A percentile compares a stretch with the other conserved stretches of the same genome.
Evolutionary conservation across 2,113 vertebrate genomes (phyloP).

Genomic region (Cephalopholis sonnerati): DNA sequence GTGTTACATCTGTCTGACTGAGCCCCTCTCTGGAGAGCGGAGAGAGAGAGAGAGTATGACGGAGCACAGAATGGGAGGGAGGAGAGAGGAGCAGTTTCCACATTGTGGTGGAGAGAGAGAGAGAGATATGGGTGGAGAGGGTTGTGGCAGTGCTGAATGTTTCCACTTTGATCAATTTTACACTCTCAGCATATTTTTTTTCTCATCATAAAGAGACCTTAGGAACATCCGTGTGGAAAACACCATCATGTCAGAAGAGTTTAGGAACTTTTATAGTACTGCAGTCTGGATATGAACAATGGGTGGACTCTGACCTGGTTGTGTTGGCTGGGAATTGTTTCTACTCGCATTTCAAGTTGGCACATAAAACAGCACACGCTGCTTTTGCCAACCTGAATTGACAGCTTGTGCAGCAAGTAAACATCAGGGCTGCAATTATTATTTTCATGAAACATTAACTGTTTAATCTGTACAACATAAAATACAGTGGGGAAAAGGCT

Average conservation of each 20-base stretch:
- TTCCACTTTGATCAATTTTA: slow-evolving; percentile 70
- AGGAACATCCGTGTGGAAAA: slow-evolving; percentile 43
- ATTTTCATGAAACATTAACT: not conserved
- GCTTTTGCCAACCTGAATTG: not conserved
- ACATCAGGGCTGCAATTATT: not conserved
- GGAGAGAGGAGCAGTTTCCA: slow-evolving; percentile 61
- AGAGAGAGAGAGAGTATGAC: slow-evolving; percentile 46
- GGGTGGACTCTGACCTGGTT: not conserved
- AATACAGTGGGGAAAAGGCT: not conserved
- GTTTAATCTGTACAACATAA: not conserved
- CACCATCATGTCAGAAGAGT: not conserved
- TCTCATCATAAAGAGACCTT: slow-evolving; percentile 21
- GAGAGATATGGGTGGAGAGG: slow-evolving; percentile 39
- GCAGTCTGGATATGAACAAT: slow-evolving; percentile 8
- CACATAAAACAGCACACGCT: not conserved
- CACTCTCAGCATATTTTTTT: slow-evolving; percentile 44
- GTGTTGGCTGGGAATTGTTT: not conserved
- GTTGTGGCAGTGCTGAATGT: slow-evolving; percentile 45
- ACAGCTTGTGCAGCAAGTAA: not conserved
- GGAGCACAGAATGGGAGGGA: slow-evolving; percentile 52
- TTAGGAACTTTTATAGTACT: not conserved
- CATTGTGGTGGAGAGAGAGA: slow-evolving; percentile 30
- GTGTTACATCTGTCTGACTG: slow-evolving; percentile 79
- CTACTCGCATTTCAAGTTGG: slow-evolving; percentile 1
- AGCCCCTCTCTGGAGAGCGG: slow-evolving; percentile 59